phyloP scores from a whole-genome alignment of 1,140 invertebrate species.

The Drosophila sucinea region DNA sequence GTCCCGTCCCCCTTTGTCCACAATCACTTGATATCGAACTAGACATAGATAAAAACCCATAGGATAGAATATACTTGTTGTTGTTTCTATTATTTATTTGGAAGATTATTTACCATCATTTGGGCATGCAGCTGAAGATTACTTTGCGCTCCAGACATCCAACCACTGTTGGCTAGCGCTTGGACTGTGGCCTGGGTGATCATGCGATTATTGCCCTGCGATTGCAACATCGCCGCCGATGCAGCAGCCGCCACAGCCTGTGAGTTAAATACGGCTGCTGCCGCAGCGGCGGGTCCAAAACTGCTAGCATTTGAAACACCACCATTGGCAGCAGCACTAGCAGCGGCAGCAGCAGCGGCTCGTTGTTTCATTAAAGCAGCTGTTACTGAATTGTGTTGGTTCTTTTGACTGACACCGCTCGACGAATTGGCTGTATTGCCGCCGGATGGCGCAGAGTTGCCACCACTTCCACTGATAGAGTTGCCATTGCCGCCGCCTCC shows the following conservation, averaged over 20 bases:
- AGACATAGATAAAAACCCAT: too few relatives aligned
- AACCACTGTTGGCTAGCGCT: constrained; percentile 69
- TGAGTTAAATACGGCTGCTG: constrained; percentile 66
- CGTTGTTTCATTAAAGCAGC: constrained; percentile 74
- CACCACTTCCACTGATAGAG: constrained; percentile 32
- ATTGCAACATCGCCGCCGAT: constrained; percentile 57
- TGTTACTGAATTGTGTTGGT: constrained; percentile 77
- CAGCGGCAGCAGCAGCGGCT: constrained; percentile 51
- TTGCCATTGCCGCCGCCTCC: constrained; percentile 26
- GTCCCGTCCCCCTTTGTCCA: too few relatives aligned
- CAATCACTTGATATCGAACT: too few relatives aligned
- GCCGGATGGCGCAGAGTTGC: neutral
- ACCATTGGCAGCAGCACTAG: constrained; percentile 37
- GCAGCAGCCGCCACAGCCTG: constrained; percentile 63
- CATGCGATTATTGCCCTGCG: constrained; percentile 62
- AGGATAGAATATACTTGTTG: too few relatives aligned
- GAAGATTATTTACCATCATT: constrained; percentile 69
- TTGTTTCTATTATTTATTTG: neutral
- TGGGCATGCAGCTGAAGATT: constrained; percentile 76
- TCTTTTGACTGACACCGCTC: constrained; percentile 60
- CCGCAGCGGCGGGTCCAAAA: constrained; percentile 56
- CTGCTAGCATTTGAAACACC: constrained; percentile 48
- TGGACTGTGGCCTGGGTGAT: constrained; percentile 73
- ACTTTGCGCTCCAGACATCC: constrained; percentile 69
- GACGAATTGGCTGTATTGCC: constrained; percentile 12